phyloP scores from a whole-genome alignment of 2,888 invertebrate species.

The Erpobdella octoculata region DNA sequence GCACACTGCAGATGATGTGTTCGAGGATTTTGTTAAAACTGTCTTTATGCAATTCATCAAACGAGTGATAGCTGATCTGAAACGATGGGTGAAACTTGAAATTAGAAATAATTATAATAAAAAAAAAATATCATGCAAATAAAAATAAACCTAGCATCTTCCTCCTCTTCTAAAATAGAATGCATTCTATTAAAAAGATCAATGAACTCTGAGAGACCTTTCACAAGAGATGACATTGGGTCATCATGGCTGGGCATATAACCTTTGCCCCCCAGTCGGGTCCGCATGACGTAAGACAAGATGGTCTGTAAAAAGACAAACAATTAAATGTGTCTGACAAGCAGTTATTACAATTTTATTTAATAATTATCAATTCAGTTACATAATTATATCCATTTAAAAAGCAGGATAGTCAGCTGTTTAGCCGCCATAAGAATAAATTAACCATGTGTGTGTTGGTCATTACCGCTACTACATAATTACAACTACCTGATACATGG shows the following conservation, averaged over 20 bases:
- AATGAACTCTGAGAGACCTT: constrained; percentile 47
- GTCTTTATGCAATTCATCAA: background rate
- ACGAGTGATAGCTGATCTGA: background rate
- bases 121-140: background rate
- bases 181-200: constrained; percentile 48
- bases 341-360: background rate
- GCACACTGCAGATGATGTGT: too few species aligned
- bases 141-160: background rate
- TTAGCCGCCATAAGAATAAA: too few species aligned
- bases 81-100: background rate
- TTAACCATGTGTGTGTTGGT: too few species aligned
- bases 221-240: constrained; percentile 44
- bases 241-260: constrained; percentile 45
- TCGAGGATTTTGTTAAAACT: background rate
- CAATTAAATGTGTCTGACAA: background rate
- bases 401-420: too few species aligned
- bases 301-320: constrained; percentile 43
- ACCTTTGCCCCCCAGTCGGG: constrained; percentile 49
- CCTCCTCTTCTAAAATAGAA: constrained; percentile 48
- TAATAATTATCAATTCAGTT: background rate
- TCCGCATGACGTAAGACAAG: constrained; percentile 46
- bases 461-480: too few species aligned
- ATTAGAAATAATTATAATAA: constrained; percentile 6
- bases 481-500: constrained; percentile 51
- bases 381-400: background rate